Conservation (phyloP, 2,113 vertebrate genomes). For the Rhabdornis inornatus region DNA sequence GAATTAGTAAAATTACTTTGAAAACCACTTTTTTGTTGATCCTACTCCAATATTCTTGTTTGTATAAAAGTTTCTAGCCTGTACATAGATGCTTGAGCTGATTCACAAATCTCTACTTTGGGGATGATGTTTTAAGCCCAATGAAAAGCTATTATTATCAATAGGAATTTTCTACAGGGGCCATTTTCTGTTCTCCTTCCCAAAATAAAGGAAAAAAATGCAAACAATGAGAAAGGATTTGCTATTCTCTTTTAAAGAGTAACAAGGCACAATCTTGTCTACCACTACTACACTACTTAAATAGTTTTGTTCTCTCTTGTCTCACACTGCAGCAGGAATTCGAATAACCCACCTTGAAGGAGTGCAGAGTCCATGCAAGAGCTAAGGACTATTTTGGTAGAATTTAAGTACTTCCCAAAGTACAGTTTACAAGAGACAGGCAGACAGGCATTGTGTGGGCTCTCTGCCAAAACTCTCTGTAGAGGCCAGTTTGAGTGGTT, state of each 20-base stretch:
- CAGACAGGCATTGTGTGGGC: not conserved
- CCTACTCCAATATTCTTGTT: not conserved
- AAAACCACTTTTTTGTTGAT: not conserved
- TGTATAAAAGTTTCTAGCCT: not conserved
- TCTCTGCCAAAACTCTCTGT: slow-evolving; percentile 20
- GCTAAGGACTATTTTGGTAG: not conserved
- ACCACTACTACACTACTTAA: not conserved
- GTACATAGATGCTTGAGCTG: not conserved
- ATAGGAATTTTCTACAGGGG: not conserved
- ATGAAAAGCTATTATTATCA: not conserved
- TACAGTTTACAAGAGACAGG: not conserved
- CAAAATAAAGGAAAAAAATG: not conserved
- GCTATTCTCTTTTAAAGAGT: not conserved
- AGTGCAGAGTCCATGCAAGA: not conserved
- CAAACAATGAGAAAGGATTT: not conserved
- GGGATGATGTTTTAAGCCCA: not conserved
- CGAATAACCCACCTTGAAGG: not conserved
- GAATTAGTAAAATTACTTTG: not conserved
- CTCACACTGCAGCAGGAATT: not conserved
- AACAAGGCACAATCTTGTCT: not conserved
- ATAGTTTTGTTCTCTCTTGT: not conserved
- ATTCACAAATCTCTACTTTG: not conserved
- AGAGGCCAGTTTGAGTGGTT: slow-evolving; percentile 16
- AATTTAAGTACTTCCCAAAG: not conserved
- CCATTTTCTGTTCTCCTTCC: not conserved